Evolutionary conservation across 2,797 vertebrate species (phyloP).

Genomic region (Pantherophis vulpinus): DNA sequence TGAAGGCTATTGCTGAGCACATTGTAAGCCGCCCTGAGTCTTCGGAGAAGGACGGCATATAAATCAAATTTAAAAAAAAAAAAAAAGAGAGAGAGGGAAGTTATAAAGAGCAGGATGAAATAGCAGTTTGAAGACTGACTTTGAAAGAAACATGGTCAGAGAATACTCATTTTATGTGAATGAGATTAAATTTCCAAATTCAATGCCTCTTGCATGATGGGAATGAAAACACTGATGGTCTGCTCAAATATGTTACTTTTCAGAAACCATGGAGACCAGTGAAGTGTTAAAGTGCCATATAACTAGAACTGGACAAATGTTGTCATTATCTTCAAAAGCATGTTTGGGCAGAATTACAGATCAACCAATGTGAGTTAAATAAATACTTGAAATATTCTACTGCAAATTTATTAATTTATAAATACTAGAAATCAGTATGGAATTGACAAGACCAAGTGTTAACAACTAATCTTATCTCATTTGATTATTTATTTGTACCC

Average conservation of each 20-base stretch:
- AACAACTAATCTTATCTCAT: neutral
- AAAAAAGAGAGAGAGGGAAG: too few species aligned
- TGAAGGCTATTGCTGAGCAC: too few species aligned
- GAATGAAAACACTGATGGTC: neutral
- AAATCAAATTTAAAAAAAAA: too few species aligned
- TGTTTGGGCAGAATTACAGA: neutral
- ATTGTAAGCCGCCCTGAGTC: too few species aligned
- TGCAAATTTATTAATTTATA: neutral
- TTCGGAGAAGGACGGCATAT: too few species aligned
- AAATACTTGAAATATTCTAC: neutral
- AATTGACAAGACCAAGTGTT: neutral
- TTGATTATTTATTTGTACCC: neutral
- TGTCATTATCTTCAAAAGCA: neutral
- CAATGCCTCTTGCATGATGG: neutral
- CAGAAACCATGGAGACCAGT: neutral
- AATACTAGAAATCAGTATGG: neutral
- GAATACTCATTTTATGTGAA: neutral
- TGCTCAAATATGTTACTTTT: neutral
- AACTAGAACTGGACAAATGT: neutral
- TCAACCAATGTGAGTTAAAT: neutral
- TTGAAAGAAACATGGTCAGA: neutral
- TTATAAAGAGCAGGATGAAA: neutral
- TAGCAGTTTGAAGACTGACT: neutral
- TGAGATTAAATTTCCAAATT: neutral
- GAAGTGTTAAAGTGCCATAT: neutral